Percentiles rank a stretch among this genome's conserved stretches.
Evolutionary conservation across 1,140 invertebrate species (phyloP).

Genomic region (Kradibia gibbosae): DNA sequence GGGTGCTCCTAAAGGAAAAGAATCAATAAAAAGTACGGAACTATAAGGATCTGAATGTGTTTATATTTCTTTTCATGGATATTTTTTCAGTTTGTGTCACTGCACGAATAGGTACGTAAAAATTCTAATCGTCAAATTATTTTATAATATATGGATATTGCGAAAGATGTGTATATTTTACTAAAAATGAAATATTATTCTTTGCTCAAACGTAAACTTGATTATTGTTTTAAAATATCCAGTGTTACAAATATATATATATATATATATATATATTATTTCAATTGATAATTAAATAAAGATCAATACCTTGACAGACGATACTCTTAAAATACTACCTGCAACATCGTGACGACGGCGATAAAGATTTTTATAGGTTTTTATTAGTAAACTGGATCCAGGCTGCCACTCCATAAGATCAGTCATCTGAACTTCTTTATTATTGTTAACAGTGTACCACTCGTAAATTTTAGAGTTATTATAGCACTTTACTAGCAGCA

Average conservation of each 20-base stretch:
- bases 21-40: background rate
- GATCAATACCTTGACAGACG: slow-evolving; percentile 50
- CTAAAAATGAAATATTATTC: no score
- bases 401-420: slow-evolving; percentile 53
- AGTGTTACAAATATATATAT: no score
- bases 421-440: slow-evolving; percentile 37
- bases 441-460: slow-evolving; percentile 38
- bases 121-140: no score
- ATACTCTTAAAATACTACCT: slow-evolving; percentile 51
- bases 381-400: slow-evolving; percentile 19
- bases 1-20: slow-evolving; percentile 51
- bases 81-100: no score
- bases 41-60: no score
- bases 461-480: slow-evolving; percentile 8
- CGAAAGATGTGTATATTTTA: no score
- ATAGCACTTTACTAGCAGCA: slow-evolving; percentile 40
- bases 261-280: background rate
- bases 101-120: no score
- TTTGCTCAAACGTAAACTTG: no score
- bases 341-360: slow-evolving; percentile 51
- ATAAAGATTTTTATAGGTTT: slow-evolving; percentile 40
- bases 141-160: no score
- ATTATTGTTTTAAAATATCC: no score
- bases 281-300: background rate
- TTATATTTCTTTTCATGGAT: no score